Percentiles rank a stretch among this genome's conserved stretches.
Conservation (phyloP, 2,797 vertebrate species). For the Gymnothorax javanicus region DNA sequence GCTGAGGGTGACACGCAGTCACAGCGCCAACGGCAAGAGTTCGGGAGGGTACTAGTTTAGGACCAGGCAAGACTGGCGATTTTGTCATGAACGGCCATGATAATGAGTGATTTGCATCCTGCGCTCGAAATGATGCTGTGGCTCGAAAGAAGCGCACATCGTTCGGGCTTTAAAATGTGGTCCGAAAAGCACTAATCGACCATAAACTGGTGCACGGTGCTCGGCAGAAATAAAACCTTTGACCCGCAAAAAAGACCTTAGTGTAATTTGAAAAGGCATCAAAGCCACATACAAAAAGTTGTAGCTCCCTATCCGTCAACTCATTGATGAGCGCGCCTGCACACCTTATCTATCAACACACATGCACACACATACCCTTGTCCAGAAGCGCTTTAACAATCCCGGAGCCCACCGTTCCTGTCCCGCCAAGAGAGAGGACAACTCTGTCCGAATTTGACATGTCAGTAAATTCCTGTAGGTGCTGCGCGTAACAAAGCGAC, state of each 20-base stretch:
- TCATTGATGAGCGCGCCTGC: background rate
- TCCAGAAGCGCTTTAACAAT: conserved; percentile 75
- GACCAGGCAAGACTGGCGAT: background rate
- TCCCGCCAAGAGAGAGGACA: conserved; percentile 75
- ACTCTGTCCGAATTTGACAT: conserved; percentile 73
- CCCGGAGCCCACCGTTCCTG: conserved; percentile 79
- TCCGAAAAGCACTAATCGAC: background rate
- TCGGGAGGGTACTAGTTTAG: background rate
- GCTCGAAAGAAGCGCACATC: background rate
- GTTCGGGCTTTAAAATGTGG: background rate
- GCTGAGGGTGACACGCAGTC: background rate
- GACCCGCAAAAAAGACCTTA: too few species aligned
- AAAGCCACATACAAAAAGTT: background rate
- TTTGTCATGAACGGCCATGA: background rate
- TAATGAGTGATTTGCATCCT: background rate
- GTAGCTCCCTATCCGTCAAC: background rate
- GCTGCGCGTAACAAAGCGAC: background rate
- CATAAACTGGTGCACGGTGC: background rate
- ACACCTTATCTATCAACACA: background rate
- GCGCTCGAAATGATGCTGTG: background rate
- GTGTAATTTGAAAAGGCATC: too few species aligned
- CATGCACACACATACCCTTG: conserved; percentile 67
- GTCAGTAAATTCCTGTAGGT: conserved; percentile 29
- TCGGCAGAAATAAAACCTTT: background rate
- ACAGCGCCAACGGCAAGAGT: background rate